phyloP scores from a whole-genome alignment of 2,113 vertebrate species.

The Psittacara wagleri region DNA sequence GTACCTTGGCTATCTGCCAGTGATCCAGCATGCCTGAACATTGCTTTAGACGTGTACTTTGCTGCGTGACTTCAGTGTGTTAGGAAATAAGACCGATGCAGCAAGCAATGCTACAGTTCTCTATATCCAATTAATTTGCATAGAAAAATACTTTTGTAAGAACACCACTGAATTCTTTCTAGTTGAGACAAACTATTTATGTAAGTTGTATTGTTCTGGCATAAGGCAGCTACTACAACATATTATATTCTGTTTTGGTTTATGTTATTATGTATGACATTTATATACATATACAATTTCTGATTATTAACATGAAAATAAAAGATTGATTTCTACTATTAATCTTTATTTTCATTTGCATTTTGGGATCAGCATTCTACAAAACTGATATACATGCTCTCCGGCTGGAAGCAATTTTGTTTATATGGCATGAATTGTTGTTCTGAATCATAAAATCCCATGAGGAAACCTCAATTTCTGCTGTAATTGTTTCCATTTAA shows the following conservation, averaged over 20 bases:
- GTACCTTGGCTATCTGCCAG: constrained; percentile 6
- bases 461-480: background rate
- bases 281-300: background rate
- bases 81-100: background rate
- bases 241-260: background rate
- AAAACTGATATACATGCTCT: background rate
- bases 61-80: background rate
- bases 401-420: constrained; percentile 13
- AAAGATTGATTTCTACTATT: background rate
- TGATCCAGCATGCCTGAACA: background rate
- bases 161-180: background rate
- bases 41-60: background rate
- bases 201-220: background rate
- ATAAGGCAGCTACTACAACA: background rate
- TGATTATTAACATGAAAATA: background rate
- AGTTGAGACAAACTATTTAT: constrained; percentile 4
- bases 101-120: background rate
- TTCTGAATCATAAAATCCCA: constrained; percentile 45
- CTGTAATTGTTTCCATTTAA: constrained; percentile 2
- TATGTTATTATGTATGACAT: background rate
- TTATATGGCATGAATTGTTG: constrained; percentile 9
- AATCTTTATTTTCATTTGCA: background rate
- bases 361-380: background rate
- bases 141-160: background rate
- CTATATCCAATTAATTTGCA: background rate